These are phyloP conservation scores for Ginglymostoma cirratum DNA, from an alignment of 2,113 vertebrate species.

Conservation along the genomic window DNA sequence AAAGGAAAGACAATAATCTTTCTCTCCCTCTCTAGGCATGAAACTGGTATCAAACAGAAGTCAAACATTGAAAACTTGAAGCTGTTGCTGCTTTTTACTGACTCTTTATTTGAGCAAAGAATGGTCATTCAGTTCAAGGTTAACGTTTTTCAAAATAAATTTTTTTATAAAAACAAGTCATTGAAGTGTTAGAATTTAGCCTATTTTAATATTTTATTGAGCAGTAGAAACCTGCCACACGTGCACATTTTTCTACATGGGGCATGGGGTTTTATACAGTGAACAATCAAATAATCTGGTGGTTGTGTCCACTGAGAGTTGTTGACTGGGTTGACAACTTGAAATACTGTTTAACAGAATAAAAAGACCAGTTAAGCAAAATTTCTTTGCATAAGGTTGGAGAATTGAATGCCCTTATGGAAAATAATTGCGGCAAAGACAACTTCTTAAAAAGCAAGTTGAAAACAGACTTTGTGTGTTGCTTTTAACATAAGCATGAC, in stretches of 20 bases:
- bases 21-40: neutral
- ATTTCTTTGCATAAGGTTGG: neutral
- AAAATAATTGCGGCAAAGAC: neutral
- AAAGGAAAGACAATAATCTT: neutral
- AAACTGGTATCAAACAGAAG: neutral
- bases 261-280: neutral
- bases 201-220: neutral
- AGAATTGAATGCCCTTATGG: neutral
- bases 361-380: neutral
- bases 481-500: neutral
- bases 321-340: neutral
- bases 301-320: neutral
- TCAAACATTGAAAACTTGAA: neutral
- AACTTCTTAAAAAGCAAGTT: neutral
- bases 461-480: neutral
- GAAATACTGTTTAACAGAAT: neutral
- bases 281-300: neutral
- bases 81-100: neutral
- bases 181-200: neutral
- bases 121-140: conserved; percentile 6
- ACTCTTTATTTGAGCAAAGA: neutral
- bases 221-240: neutral
- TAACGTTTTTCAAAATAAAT: neutral
- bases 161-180: neutral
- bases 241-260: neutral